Conservation (phyloP, 37 sponge, comb jelly and placozoan genomes). For the Axinella damicornis region DNA sequence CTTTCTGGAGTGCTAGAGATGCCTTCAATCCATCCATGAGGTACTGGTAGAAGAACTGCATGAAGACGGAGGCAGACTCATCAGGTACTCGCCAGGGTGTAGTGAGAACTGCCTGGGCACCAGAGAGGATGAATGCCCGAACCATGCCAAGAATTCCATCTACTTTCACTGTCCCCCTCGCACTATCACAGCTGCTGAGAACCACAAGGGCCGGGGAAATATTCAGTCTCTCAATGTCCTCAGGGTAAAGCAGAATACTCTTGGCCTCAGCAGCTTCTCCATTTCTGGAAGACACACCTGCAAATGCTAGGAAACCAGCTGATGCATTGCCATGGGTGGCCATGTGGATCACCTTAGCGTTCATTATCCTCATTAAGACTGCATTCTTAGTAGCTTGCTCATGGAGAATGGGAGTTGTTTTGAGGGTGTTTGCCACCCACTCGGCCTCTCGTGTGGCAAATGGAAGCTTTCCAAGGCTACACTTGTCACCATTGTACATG, state of each 20-base stretch:
- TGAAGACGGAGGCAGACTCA: conserved; percentile 69
- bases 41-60: conserved; percentile 75
- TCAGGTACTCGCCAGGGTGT: conserved; percentile 77
- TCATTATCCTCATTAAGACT: conserved; percentile 28
- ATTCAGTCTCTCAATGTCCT: conserved; percentile 62
- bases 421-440: conserved; percentile 43
- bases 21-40: conserved; percentile 51
- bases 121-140: conserved; percentile 71
- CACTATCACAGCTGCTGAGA: conserved; percentile 65
- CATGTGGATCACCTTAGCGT: conserved; percentile 61
- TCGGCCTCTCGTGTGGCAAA: conserved; percentile 48
- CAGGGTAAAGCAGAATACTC: conserved; percentile 42
- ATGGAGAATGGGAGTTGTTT: conserved; percentile 36
- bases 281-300: conserved; percentile 6
- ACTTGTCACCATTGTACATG: conserved; percentile 18
- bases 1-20: conserved; percentile 63
- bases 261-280: conserved; percentile 17
- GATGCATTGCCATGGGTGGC: conserved; percentile 61
- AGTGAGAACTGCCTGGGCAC: conserved; percentile 75
- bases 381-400: conserved; percentile 61
- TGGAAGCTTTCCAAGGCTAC: conserved; percentile 53
- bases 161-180: conserved; percentile 36
- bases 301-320: conserved; percentile 64
- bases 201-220: conserved; percentile 70
- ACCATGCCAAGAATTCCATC: conserved; percentile 76